Evolutionary conservation across 2,888 invertebrate species (phyloP).

Genomic region (Plagodis pulveraria): DNA sequence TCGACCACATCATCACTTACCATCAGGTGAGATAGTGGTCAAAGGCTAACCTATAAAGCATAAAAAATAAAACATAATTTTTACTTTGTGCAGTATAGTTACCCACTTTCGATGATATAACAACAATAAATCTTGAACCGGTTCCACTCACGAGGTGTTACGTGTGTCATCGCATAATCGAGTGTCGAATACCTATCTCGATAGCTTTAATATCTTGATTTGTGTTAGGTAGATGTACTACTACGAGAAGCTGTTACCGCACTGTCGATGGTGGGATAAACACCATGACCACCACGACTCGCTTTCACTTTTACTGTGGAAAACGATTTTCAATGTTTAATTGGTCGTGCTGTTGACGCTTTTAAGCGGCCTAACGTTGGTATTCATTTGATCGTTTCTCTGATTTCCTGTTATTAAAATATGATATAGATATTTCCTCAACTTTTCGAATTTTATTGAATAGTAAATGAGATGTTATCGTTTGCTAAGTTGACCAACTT

Average conservation of each 20-base stretch:
- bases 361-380: background rate
- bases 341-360: constrained; percentile 26
- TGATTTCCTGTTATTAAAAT: too few relatives aligned
- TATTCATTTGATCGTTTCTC: too few relatives aligned
- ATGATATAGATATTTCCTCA: too few relatives aligned
- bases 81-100: constrained; percentile 24
- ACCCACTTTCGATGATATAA: constrained; percentile 36
- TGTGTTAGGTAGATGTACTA: constrained; percentile 1
- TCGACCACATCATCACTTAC: too few relatives aligned
- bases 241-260: constrained; percentile 42
- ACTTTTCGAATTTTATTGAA: too few relatives aligned
- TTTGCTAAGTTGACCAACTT: too few relatives aligned
- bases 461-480: too few relatives aligned
- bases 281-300: constrained; percentile 41
- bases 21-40: too few relatives aligned
- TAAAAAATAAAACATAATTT: too few relatives aligned
- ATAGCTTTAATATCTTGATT: constrained; percentile 14
- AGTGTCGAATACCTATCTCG: constrained; percentile 33
- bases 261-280: constrained; percentile 44
- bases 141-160: constrained; percentile 48
- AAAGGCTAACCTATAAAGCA: too few relatives aligned
- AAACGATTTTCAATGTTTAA: constrained; percentile 32
- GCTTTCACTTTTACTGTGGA: constrained; percentile 54
- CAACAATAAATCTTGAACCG: constrained; percentile 30
- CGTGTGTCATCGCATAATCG: constrained; percentile 60